phyloP scores from a whole-genome alignment of 2,888 invertebrate species.

The Pasiphila rectangulata region DNA sequence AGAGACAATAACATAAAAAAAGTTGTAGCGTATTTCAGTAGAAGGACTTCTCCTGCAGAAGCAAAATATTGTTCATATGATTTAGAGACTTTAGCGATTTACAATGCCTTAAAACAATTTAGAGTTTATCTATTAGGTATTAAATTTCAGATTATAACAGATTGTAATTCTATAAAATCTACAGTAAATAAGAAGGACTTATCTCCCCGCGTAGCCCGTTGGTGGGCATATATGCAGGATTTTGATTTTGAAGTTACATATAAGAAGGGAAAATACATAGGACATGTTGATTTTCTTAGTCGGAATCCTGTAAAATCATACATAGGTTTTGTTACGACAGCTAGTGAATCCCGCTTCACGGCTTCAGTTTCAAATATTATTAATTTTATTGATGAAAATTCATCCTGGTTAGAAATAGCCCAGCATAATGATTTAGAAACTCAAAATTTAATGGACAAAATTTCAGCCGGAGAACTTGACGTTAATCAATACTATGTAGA shows the following conservation, averaged over 20 bases:
- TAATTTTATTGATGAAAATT: neutral
- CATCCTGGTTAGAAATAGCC: slow-evolving; percentile 4
- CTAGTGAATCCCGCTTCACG: too few relatives aligned
- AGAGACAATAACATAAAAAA: slow-evolving; percentile 19
- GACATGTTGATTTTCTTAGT: slow-evolving; percentile 34
- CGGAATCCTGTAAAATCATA: too few relatives aligned
- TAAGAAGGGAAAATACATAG: slow-evolving; percentile 29
- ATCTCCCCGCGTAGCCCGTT: slow-evolving; percentile 31
- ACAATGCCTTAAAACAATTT: slow-evolving; percentile 43
- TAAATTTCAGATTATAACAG: slow-evolving; percentile 20
- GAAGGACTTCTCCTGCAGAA: slow-evolving; percentile 31
- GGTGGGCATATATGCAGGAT: slow-evolving; percentile 36
- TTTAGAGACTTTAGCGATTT: slow-evolving; percentile 39
- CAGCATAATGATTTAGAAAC: slow-evolving; percentile 1
- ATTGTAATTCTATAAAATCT: slow-evolving; percentile 32
- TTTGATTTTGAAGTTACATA: slow-evolving; percentile 31
- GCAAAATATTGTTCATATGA: slow-evolving; percentile 43
- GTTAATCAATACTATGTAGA: neutral
- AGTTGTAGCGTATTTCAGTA: slow-evolving; percentile 33
- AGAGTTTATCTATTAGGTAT: slow-evolving; percentile 46
- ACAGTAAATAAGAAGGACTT: slow-evolving; percentile 33
- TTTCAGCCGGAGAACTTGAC: neutral
- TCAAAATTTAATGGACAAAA: neutral
- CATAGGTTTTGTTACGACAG: too few relatives aligned
- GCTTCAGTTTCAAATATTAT: too few relatives aligned